phyloP scores from a whole-genome alignment of 2,113 vertebrate genomes.

The Hemiprocne comata region DNA sequence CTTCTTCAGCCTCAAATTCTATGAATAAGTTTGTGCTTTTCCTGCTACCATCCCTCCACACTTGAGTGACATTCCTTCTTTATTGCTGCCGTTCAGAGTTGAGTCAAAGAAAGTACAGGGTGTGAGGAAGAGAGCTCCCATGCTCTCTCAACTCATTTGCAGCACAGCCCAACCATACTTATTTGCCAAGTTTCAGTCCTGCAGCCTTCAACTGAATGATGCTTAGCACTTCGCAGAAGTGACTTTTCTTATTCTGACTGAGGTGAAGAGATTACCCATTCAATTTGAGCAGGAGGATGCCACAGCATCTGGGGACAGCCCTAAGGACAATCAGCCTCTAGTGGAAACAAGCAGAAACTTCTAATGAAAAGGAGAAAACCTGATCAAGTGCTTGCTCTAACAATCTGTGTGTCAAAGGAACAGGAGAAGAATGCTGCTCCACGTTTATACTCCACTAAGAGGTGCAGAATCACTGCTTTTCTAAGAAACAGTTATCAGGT shows the following conservation, averaged over 20 bases:
- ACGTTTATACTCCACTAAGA: background rate
- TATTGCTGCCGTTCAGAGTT: background rate
- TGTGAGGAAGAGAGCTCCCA: background rate
- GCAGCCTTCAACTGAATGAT: background rate
- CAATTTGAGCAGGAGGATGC: background rate
- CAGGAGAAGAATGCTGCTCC: background rate
- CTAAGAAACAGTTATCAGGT: background rate
- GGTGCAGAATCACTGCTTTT: background rate
- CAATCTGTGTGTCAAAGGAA: background rate
- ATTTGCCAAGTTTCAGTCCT: background rate
- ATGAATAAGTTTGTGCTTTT: conserved; percentile 27
- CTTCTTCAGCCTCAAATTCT: background rate
- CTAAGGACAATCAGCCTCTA: background rate
- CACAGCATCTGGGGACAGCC: background rate
- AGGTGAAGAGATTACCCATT: background rate
- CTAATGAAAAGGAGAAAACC: background rate
- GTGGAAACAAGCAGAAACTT: background rate
- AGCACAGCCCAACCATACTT: background rate
- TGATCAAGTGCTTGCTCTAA: background rate
- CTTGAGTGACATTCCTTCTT: background rate
- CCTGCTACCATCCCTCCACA: background rate
- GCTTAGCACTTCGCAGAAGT: background rate
- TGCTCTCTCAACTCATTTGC: background rate
- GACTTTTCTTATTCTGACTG: rapidly evolving
- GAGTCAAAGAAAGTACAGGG: background rate